Base-by-base conservation (phyloP, 2,888 invertebrate species). In the Ophraella communa region DNA sequence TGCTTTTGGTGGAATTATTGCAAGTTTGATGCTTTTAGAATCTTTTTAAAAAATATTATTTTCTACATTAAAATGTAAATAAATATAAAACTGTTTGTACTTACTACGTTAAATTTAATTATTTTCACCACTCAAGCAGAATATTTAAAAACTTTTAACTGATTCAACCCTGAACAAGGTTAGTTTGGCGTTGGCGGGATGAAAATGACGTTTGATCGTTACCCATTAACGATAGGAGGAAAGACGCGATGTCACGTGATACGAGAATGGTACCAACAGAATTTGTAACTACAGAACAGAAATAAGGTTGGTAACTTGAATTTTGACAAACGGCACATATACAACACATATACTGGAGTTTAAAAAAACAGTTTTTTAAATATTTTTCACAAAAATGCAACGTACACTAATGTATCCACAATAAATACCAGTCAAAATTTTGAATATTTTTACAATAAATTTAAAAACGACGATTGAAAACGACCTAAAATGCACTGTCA, bases 191-290 rank as follows among this genome's bases (percentile, higher is more conserved):
- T 24, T 49, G 49, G 49, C 49, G 49, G 49, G n/a, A 24, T 24
- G 49, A 27, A 17, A 51, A 51, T 51, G 49, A 27, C 27, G 49
- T 51, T 51, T 51, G 49, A 51, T 51, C 49, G 49, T 51, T 51
- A 27, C 3, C 14, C 39, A 7, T 39, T 14, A 4, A 24, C 4
- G 27, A 24, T 27, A 14, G 27, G 49, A 23, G 49, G 27, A 51
- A 51, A 27, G 45, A 45, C 45, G 45, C 45, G 20, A 4, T 21
- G 21, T 45, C 45, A 45, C 45, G 45, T 45, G 45, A 45, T 21
- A 3, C 21, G 10, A 20, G 10, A n/a, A 20, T 45, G 11, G 7
- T 14, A 14, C 39, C 39, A 39, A 39, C 39, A 0, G 2, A 30
- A 30, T 10, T 30, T n/a, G n/a, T n/a, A n/a, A n/a, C n/a, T n/a